Base-by-base conservation (phyloP, 1,140 invertebrate genomes). In the Danaus melanippus region DNA sequence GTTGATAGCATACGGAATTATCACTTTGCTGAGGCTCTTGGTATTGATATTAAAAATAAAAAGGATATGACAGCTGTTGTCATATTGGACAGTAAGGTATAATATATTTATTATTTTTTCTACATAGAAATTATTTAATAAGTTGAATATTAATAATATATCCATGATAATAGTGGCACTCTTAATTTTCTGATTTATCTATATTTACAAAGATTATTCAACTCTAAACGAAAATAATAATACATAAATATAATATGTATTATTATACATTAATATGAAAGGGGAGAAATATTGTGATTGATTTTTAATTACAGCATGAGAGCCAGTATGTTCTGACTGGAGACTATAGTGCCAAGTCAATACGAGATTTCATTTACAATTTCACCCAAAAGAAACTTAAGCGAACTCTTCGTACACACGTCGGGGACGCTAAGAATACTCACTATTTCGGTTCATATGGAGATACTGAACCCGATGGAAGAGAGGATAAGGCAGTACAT, bases 81-180 rank as follows among this genome's bases (percentile, higher is more conserved):
- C 17, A 93, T 95, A 64, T 75, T 95, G 52, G 91, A 95, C 82
- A 89, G 90, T 71, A 87, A 90, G 84, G 93, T 94, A 88, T 84
- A 80, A 11, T 56, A 12, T 10, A 17, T 43, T 32, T 45, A 5
- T 42, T 15, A n/a, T 15, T 15, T 40, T 41, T 44, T 49, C 1
- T 32, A 49, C 7, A 9, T 42, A 15, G 7, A 32, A 32, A 32
- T 10, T 15, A 10, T 53, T 15, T 17, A 43, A 9, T 32, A 10
- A 15, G 8, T 54, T 6, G 4, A 53, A 32, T 52, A 11, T 11
- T 45, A 44, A 15, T 15, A 15, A 15, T 15, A 1, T 15, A 15
- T 15, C 3, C 3, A 32, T 5, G 21, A 32, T 32, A 32, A 32
- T 32, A 32, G 21, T 7, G 5, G 21, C 2, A 32, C 21, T 32